Percentiles rank a stretch among this genome's conserved stretches.
phyloP scores from a whole-genome alignment of 1,140 invertebrate species.

The Brachionus rubens region DNA sequence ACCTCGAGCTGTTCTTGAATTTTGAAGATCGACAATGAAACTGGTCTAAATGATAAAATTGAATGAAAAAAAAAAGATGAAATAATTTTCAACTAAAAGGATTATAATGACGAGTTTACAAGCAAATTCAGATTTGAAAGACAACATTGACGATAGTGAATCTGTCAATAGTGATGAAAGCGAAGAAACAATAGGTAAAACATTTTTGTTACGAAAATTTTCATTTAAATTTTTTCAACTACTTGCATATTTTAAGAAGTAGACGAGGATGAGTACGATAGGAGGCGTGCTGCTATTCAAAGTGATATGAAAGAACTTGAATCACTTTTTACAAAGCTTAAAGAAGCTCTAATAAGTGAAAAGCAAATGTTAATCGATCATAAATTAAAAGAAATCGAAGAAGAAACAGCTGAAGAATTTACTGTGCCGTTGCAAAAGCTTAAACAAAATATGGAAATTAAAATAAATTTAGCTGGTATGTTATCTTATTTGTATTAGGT shows the following conservation, averaged over 20 bases:
- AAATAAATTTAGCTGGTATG: slow-evolving; percentile 19
- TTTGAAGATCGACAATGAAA: no score
- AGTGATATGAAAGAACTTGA: slow-evolving; percentile 30
- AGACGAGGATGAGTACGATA: slow-evolving; percentile 40
- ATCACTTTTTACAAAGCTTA: slow-evolving; percentile 21
- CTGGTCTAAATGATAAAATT: no score
- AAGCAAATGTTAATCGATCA: slow-evolving; percentile 29
- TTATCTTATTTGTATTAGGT: no score
- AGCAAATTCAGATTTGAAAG: neutral
- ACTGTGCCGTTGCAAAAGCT: slow-evolving; percentile 13
- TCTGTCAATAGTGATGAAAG: slow-evolving; percentile 19
- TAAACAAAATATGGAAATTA: slow-evolving; percentile 14
- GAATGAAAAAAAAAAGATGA: no score
- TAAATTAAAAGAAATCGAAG: slow-evolving; percentile 45
- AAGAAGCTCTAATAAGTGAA: slow-evolving; percentile 29
- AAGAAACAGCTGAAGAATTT: slow-evolving; percentile 41
- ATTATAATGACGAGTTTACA: slow-evolving; percentile 1
- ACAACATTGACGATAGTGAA: slow-evolving; percentile 3
- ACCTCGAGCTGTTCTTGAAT: no score
- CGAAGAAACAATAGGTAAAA: slow-evolving; percentile 26
- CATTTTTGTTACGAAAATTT: no score
- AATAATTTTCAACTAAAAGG: no score
- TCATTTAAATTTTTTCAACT: no score
- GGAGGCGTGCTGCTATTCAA: neutral
- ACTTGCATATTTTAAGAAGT: neutral